phyloP scores from a whole-genome alignment of 2,113 vertebrate species.

The Leucoraja erinaceus region DNA sequence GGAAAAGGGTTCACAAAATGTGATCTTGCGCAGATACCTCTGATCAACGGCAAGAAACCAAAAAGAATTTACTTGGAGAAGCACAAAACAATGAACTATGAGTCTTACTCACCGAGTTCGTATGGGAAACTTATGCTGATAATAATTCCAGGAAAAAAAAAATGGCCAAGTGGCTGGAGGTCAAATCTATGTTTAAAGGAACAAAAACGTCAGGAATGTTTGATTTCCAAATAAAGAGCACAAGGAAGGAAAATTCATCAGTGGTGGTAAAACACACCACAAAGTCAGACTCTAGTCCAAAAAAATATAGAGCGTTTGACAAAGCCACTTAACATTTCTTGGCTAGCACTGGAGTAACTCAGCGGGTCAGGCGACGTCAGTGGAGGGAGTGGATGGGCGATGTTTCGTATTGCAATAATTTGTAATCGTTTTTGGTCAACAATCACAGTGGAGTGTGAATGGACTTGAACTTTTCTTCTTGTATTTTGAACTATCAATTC shows the following conservation, averaged over 20 bases:
- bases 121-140: conserved; percentile 53
- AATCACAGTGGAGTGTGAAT: no score
- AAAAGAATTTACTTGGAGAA: conserved; percentile 53
- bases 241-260: background rate
- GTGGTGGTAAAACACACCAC: background rate
- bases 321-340: background rate
- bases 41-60: conserved; percentile 58
- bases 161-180: conserved; percentile 57
- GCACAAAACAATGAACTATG: conserved; percentile 62
- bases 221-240: background rate
- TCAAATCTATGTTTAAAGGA: conserved; percentile 47
- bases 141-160: conserved; percentile 52
- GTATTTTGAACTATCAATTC: no score
- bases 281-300: background rate
- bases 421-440: no score
- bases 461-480: no score
- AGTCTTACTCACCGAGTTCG: conserved; percentile 51
- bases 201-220: conserved; percentile 15
- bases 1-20: conserved; percentile 48
- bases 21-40: conserved; percentile 66
- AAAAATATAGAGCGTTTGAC: background rate
- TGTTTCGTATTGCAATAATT: no score
- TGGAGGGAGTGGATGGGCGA: no score
- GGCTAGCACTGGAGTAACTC: no score
- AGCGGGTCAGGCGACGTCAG: no score